Evolutionary conservation across 1,140 invertebrate genomes (phyloP).

Genomic region (Maconellicoccus hirsutus): DNA sequence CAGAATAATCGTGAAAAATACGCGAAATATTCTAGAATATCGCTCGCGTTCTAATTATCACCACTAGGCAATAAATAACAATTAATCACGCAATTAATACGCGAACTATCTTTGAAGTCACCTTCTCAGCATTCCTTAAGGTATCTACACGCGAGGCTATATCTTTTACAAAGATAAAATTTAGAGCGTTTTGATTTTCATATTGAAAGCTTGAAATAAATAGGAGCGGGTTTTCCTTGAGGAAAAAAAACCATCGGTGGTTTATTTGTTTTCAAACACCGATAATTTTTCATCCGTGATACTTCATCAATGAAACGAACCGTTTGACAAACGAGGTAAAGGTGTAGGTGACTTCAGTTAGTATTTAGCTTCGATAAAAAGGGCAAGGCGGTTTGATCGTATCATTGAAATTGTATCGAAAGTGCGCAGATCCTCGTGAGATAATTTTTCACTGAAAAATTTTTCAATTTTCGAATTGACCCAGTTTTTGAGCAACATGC

Average conservation of each 20-base stretch:
- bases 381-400: background rate
- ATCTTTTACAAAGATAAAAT: background rate
- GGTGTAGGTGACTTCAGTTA: background rate
- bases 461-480: too few species aligned
- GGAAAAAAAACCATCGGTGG: background rate
- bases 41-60: too few species aligned
- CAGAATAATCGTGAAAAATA: too few species aligned
- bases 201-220: background rate
- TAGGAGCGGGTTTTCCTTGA: background rate
- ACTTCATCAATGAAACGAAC: background rate
- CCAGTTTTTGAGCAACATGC: too few species aligned
- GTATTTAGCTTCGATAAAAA: background rate
- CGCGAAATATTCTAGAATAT: too few species aligned
- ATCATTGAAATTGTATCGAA: too few species aligned
- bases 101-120: too few species aligned
- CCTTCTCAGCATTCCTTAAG: too few species aligned
- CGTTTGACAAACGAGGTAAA: conserved; percentile 3
- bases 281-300: background rate
- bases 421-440: too few species aligned
- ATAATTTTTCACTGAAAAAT: too few species aligned
- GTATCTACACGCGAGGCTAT: background rate
- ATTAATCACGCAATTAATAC: too few species aligned
- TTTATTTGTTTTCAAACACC: background rate
- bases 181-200: background rate
- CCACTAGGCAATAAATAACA: too few species aligned